A percentile compares a stretch with the other conserved stretches of the same genome.
These are phyloP conservation scores for Phaedon cochleariae DNA, from an alignment of 2,888 invertebrate genomes.

Conservation along the genomic window DNA sequence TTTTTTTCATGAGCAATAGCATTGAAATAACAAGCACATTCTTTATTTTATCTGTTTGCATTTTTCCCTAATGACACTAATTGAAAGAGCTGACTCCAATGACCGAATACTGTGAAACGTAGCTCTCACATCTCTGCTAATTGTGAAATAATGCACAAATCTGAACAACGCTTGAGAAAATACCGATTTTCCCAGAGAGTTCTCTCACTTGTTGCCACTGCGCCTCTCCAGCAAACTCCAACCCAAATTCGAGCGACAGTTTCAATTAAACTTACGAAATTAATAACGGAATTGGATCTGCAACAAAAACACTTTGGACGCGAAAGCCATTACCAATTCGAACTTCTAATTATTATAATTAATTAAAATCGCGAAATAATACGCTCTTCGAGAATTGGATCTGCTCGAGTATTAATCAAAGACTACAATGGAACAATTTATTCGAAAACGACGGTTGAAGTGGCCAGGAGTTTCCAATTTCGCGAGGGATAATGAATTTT, in stretches of 20 bases:
- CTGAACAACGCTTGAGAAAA: too few species aligned
- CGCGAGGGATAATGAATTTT: conserved; percentile 57
- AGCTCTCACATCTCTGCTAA: too few species aligned
- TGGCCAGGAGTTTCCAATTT: conserved; percentile 58
- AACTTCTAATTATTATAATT: conserved; percentile 44
- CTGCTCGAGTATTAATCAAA: conserved; percentile 51
- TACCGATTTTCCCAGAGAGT: too few species aligned
- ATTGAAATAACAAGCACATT: too few species aligned
- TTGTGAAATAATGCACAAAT: too few species aligned
- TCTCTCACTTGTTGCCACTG: conserved; percentile 7
- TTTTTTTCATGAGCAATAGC: too few species aligned
- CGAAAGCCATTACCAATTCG: conserved; percentile 29
- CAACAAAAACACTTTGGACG: conserved; percentile 29
- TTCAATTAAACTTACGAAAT: conserved; percentile 35
- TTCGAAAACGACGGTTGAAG: conserved; percentile 44
- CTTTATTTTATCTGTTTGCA: too few species aligned
- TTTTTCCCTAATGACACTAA: too few species aligned
- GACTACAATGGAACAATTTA: conserved; percentile 54
- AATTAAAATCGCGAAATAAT: conserved; percentile 52
- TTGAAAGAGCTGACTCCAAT: too few species aligned
- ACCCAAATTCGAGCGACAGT: conserved; percentile 24
- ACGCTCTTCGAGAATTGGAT: conserved; percentile 47
- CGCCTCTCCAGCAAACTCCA: neutral
- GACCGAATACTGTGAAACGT: too few species aligned
- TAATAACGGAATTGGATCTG: conserved; percentile 24